Base-by-base conservation (phyloP, 2,797 vertebrate genomes). In the Threskiornis aethiopicus region DNA sequence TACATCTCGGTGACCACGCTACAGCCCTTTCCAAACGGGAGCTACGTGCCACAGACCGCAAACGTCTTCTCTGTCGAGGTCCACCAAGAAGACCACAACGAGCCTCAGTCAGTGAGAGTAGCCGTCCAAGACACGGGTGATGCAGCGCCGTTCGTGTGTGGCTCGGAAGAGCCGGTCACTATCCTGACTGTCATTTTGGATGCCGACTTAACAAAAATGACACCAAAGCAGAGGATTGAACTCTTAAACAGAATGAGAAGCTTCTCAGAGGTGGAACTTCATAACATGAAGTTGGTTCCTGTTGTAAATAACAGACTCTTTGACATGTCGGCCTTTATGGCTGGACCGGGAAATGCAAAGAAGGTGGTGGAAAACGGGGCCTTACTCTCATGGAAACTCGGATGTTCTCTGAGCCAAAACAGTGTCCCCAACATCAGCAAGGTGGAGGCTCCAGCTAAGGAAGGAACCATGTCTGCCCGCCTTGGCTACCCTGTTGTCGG, bases 301-400 rank as follows among this genome's bases (percentile, higher is more conserved):
- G 99, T 99, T 96, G 99, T 99, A 92, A 99, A 99, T 98, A 99
- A 99, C 95, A 98, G 99, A 95, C 98, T 99, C 61, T 99, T 99
- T 46, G 99, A 99, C 94, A 99, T 99, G 99, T 99, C 99, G 0
- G 99, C 99, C 3, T 99, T 99, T 95, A 99, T 99, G 99, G 99
- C 99, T 13, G 99, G 99, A 37, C 99, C 99, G 0, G 99, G 99
- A 58, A 99, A 99, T 51, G 99, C 99, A 59, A 99, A 99, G 93
- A 99, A 99, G 96, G 99, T 99, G 91, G 99, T 99, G 70, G 99
- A 99, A 97, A 99, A 99, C 0, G 99, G 99, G 47, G 99, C 99
- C 44, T 98, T 99, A 93, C 96, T 99, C 47, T 99, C 99, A 4
- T 99, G 99, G 99, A 99, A 99, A 95, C 98, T 99, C 54, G 99